Base-by-base conservation (phyloP, 2,888 invertebrate genomes). In the Megamerina dolium region DNA sequence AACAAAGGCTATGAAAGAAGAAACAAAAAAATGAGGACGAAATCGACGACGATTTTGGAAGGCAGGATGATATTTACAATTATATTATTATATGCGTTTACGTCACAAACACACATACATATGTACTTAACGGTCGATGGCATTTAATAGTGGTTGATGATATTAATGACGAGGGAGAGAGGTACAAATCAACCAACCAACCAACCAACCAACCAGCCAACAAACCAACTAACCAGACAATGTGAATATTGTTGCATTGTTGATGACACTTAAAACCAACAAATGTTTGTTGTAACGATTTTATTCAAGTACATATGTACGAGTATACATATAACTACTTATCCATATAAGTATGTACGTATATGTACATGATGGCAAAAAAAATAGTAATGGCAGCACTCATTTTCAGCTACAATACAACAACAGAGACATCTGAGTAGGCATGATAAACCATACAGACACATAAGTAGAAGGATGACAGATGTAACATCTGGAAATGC, bases 241-340 rank as follows among this genome's bases (percentile, higher is more conserved):
- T 30, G 18, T 19, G 27, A 37, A 19, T 31, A 14, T 20, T 16
- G 8, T 34, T 29, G 39, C 10, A 27, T 19, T 8, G 13, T 45
- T 41, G 49, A 52, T 55, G 55, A 52, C 55, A 55, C 50, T 53
- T 39, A 46, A 51, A 51, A 50, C 50, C 50, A 41, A 51, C 47
- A n/a, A n/a, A n/a, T n/a, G n/a, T n/a, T n/a, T 53, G 47, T 46
- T 52, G 49, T 48, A 48, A 43, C 46, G 46, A 35, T 40, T 40
- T 36, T n/a, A 20, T n/a, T n/a, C n/a, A n/a, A n/a, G n/a, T n/a
- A n/a, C n/a, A n/a, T n/a, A 30, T 41, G 12, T 27, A 33, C 8
- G n/a, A n/a, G 9, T n/a, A 27, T 20, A 29, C 14, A 27, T 18
- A 12, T 16, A 14, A 21, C 16, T 18, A 35, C 14, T 16, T 9